phyloP scores from a whole-genome alignment of 2,113 vertebrate species.

The Circaetus cinerascens region DNA sequence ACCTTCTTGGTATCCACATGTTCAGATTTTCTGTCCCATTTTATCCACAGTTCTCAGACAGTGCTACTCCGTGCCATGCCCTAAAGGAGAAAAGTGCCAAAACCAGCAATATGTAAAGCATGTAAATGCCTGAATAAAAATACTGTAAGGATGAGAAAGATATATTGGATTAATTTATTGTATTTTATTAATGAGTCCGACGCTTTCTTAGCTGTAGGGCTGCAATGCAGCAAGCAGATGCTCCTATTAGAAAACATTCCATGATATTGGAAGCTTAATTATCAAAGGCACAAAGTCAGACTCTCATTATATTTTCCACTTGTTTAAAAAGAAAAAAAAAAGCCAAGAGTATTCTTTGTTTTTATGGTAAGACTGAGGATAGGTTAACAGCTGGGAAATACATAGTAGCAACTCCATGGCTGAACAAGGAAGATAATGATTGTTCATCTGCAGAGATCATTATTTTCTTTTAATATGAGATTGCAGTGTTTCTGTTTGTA shows the following conservation, averaged over 20 bases:
- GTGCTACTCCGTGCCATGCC: background rate
- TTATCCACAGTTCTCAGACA: conserved; percentile 46
- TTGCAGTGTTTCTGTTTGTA: background rate
- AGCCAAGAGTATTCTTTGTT: background rate
- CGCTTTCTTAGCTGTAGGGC: background rate
- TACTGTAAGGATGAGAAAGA: background rate
- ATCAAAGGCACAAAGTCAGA: conserved; percentile 5
- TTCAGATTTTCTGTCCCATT: conserved; percentile 33
- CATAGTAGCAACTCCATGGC: background rate
- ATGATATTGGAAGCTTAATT: background rate
- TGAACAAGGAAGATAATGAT: background rate
- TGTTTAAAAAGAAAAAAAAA: background rate
- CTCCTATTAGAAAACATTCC: background rate
- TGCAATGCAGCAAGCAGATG: conserved; percentile 10
- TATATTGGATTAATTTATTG: conserved; percentile 50
- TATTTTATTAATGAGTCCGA: conserved; percentile 24
- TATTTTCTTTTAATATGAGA: background rate
- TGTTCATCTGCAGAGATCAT: background rate
- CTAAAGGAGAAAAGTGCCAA: conserved; percentile 27
- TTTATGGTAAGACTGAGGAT: background rate
- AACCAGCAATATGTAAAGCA: conserved; percentile 45
- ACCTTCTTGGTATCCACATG: background rate
- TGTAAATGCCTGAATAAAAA: conserved; percentile 45
- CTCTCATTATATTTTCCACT: background rate
- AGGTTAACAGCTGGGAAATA: background rate